Evolutionary conservation across 1,140 invertebrate genomes (phyloP), one percentile per base, ranked within the genome.

Genomic region (Drosophila kurseongensis): DNA sequence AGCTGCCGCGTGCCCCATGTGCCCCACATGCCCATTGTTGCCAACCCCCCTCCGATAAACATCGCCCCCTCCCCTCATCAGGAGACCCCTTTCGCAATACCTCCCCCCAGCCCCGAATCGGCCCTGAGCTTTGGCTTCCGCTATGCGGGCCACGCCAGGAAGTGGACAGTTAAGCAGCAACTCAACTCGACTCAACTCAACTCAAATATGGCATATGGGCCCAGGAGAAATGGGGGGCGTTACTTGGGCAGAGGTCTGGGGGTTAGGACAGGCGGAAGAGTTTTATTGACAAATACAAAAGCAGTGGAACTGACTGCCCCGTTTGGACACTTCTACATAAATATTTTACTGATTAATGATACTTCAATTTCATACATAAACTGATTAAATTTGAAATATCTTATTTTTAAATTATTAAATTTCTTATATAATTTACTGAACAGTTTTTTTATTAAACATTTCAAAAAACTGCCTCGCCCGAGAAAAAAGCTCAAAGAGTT

Each of bases 151-250:
- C 2, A 18, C 35, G 61, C 71, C 80, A 89, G 84, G 84, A 89
- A 89, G 78, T 89, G 84, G 66, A 89, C 84, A 89, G 84, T 89
- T 89, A 89, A 89, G 67, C 74, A 68, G 69, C 57, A 55, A 56
- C 71, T 40, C 40, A 29, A 45, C 62, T 44, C 29, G 29, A 58
- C 52, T 58, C 38, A 27, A 51, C 65, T 66, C 35, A 45, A 35
- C 41, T 54, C 42, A 42, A 60, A 60, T 80, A 76, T 75, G 63
- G 59, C 42, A 63, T 58, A 75, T 59, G 18, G 57, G 40, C 5
- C 36, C 12, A 41, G 10, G 8, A 4, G 36, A 36, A 36, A 32
- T 4, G 16, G 27, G 60, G 60, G 60, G 60, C 32, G 16, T 63
- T 47, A 29, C 32, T 45, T 32, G 35, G 23, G 23, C 29, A 14